Evolutionary conservation across 2,888 invertebrate species (phyloP), one percentile per base, ranked within the genome.

Genomic region (Timema cristinae): DNA sequence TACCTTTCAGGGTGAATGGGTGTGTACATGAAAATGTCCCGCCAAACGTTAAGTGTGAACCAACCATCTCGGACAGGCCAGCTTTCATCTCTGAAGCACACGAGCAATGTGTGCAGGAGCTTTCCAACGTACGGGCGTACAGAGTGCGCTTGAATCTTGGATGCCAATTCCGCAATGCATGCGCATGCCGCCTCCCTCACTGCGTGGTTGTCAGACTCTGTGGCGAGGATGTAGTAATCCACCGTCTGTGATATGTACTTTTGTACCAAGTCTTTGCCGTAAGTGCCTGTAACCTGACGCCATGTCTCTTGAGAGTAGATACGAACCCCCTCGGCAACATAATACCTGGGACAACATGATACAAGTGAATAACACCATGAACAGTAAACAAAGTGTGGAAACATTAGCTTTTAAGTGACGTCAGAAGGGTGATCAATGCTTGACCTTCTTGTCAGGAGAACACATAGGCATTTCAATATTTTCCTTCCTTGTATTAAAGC

Each of bases 51-150:
- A 47, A 11, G 8, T 8, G 32, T 32, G 32, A 32, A 54, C 79
- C 78, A 77, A 85, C 85, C 84, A 81, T 86, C 86, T 77, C 86
- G 78, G 15, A 86, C 86, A 71, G 86, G 85, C 86, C 86, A 86
- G 76, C 84, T 85, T 69, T 85, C 84, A 79, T 86, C 86, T 75
- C 81, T 80, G 77, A 86, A 86, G 76, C 85, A 86, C 2, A 80
- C 78, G 16, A 85, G 76, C 13, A 86, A 78, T 4, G 85, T 83
- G 67, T 82, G 80, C 61, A 86, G 77, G 8, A 86, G 78, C 50
- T 74, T 75, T 47, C 79, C 76, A n/a, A 85, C 83, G 76, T 81
- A 79, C 0, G 84, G 82, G 54, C 81, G 77, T 5, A 85, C 82
- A 50, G 79, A 78, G n/a, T 78, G 76, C 8, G 76, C 75, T 16